Base-by-base conservation (phyloP, 2,888 invertebrate genomes). In the Cephonodes hylas region DNA sequence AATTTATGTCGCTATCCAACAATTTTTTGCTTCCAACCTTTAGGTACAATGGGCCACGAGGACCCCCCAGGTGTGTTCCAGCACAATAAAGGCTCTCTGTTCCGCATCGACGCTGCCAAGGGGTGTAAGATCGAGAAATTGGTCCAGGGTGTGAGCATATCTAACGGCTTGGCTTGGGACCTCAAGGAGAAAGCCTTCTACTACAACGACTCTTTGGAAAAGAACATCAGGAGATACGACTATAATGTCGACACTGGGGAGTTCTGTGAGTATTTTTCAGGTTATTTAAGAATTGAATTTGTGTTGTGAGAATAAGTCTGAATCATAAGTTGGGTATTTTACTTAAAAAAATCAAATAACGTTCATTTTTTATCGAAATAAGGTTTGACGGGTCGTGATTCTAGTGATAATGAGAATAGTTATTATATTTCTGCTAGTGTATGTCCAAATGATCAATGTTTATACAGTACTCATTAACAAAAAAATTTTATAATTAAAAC, bases 141-240 rank as follows among this genome's bases (percentile, higher is more conserved):
- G 7, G 81, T 63, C 0, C 73, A 74, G 1, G 66, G 70, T 0
- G 84, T 96, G 8, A 90, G 92, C 58, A 93, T 96, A 69, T 95
- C 96, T n/a, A 97, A 97, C 82, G 97, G 97, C 0, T 85, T 97
- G 44, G 95, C 96, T 7, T 97, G 97, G 96, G 95, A 95, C 74
- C 81, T 93, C 10, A 88, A 93, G 65, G 86, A 93, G 65, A 94
- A 93, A 62, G 94, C 94, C 59, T 94, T 97, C 89, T 96, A 95
- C 83, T 96, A 95, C 82, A 95, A 95, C 1, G 96, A 97, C 85
- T 95, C 96, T 0, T 79, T 93, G 2, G 94, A 94, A 67, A 80
- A 86, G 46, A 93, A 94, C 62, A 93, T 96, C 25, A 93, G 95
- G 70, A 93, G 94, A 71, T 96, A 95, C 75, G 96, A 96, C 78